Conservation (phyloP, 2,888 invertebrate genomes). For the Euclidia mi region DNA sequence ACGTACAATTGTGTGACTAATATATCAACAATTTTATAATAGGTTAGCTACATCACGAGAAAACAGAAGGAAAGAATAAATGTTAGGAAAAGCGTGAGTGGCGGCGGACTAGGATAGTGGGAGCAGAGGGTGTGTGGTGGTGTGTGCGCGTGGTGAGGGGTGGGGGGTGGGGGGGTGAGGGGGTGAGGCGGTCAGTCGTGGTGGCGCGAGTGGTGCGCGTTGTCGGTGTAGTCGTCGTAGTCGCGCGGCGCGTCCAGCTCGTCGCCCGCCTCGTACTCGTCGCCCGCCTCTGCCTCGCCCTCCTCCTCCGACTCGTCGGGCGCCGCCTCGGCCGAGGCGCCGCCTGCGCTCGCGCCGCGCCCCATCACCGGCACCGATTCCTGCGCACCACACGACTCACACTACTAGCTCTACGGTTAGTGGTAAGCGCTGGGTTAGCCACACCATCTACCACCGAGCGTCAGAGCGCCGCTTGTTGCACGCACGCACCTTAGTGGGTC, state of each 20-base stretch:
- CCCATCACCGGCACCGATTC: conserved; percentile 62
- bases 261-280: conserved; percentile 74
- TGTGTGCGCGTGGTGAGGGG: not conserved
- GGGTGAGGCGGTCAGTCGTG: conserved; percentile 69
- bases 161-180: conserved; percentile 1
- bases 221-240: conserved; percentile 86
- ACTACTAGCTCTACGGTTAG: conserved; percentile 20
- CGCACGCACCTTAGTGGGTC: conserved; percentile 94
- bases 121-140: no score
- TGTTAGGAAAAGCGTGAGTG: no score
- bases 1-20: no score
- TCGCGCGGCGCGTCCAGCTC: conserved; percentile 77
- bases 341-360: conserved; percentile 52
- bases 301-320: conserved; percentile 55
- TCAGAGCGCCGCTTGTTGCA: not conserved
- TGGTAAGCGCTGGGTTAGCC: conserved; percentile 22
- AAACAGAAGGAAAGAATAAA: no score
- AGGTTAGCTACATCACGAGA: no score
- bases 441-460: not conserved
- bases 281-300: conserved; percentile 59
- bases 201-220: conserved; percentile 76
- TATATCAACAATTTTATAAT: no score
- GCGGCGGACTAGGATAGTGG: no score
- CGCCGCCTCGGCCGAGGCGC: conserved; percentile 52
- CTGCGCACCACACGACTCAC: conserved; percentile 59